These are phyloP conservation scores for Meteorus cinctellus DNA, from an alignment of 2,888 invertebrate species.

Conservation along the genomic window DNA sequence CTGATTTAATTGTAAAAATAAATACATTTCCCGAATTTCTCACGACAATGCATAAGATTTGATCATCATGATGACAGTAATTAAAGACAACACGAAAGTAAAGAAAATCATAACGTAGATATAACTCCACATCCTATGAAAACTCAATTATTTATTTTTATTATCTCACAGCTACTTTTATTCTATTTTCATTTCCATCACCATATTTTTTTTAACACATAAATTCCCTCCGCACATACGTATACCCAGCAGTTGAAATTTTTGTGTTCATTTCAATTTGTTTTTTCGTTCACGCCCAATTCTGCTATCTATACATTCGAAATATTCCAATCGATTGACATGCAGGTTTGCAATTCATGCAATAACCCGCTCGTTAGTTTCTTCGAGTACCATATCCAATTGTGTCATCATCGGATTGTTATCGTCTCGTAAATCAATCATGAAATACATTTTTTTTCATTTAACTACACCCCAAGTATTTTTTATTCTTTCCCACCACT, in stretches of 20 bases:
- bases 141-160: constrained; percentile 18
- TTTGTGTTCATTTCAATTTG: constrained; percentile 17
- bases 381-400: constrained; percentile 23
- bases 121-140: constrained; percentile 6
- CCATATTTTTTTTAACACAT: constrained; percentile 11
- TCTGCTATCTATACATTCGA: background rate
- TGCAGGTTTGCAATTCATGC: constrained; percentile 34
- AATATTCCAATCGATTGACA: constrained; percentile 13
- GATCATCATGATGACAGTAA: background rate
- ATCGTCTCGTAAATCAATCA: constrained; percentile 14
- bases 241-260: background rate
- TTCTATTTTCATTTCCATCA: constrained; percentile 9
- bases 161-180: constrained; percentile 40
- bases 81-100: background rate
- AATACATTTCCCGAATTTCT: background rate
- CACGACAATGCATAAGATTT: background rate
- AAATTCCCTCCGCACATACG: background rate
- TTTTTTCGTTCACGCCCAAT: constrained; percentile 17
- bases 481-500: background rate
- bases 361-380: constrained; percentile 40
- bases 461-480: background rate
- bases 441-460: constrained; percentile 25
- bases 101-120: constrained; percentile 23
- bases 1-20: background rate
- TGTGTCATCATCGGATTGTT: background rate